Evolutionary conservation across 30 jellyfish, hydroid and myxozoan species (phyloP).

Genomic region (Aurelia coerulea): DNA sequence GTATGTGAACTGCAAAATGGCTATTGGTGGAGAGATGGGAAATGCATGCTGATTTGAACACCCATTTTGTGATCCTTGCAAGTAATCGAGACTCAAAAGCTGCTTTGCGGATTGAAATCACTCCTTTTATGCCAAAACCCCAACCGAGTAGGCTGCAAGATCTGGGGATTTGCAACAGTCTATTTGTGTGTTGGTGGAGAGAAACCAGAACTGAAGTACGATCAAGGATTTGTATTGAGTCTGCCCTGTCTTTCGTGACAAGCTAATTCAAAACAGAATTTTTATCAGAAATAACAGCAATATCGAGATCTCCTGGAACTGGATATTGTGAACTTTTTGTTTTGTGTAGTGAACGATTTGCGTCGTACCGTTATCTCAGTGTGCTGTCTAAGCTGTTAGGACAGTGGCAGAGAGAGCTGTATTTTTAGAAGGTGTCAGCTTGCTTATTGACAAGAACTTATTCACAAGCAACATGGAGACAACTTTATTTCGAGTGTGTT

Average conservation of each 20-base stretch:
- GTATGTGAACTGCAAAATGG: not conserved
- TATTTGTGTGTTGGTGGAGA: no score
- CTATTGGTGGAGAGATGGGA: conserved; percentile 5
- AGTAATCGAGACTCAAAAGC: no score
- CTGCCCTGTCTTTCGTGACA: conserved; percentile 27
- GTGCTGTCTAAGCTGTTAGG: conserved; percentile 5
- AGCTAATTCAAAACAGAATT: not conserved
- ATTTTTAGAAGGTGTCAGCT: conserved; percentile 47
- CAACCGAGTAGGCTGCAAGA: no score
- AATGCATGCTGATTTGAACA: conserved; percentile 4
- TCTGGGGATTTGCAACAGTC: no score
- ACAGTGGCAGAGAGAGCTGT: conserved; percentile 10
- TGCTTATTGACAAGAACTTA: conserved; percentile 10
- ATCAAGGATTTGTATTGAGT: no score
- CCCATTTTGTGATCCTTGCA: no score
- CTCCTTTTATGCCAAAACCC: no score
- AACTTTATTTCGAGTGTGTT: not conserved
- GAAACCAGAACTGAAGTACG: no score
- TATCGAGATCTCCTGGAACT: conserved; percentile 5
- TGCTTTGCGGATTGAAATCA: no score
- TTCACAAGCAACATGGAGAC: conserved; percentile 25
- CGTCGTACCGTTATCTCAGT: conserved; percentile 41
- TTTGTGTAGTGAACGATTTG: conserved; percentile 1
- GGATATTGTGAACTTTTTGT: not conserved
- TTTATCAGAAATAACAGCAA: no score